These are phyloP conservation scores for Macroglossus sobrinus DNA, from an alignment of 2,113 vertebrate species.

Conservation along the genomic window DNA sequence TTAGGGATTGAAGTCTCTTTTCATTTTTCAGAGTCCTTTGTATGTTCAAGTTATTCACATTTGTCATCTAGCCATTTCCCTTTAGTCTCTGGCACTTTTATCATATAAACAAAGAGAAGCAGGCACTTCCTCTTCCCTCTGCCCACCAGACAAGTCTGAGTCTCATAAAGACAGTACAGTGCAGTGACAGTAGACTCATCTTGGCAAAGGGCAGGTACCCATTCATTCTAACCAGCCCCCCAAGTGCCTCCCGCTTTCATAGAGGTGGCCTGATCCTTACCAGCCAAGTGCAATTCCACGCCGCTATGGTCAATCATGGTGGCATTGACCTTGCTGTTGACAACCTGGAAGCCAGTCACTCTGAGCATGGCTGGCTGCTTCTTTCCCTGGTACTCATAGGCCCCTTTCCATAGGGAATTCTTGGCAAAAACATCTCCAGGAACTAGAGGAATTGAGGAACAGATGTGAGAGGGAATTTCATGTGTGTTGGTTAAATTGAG, in stretches of 20 bases:
- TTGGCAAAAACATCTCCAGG: constrained; percentile 95
- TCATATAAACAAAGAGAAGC: neutral
- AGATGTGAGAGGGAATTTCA: neutral
- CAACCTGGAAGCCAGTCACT: constrained; percentile 91
- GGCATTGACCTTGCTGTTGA: constrained; percentile 92
- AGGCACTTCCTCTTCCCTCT: neutral
- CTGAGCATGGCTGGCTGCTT: constrained; percentile 98
- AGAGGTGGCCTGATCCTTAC: constrained; percentile 74
- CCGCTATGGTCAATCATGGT: constrained; percentile 96
- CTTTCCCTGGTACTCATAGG: constrained; percentile 97
- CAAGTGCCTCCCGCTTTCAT: fast-evolving
- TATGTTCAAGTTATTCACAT: neutral
- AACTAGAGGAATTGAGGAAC: constrained; percentile 80
- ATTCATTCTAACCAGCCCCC: fast-evolving
- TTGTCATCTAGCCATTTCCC: neutral
- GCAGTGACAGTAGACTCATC: neutral
- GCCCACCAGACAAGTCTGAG: neutral
- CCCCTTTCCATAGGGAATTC: constrained; percentile 97
- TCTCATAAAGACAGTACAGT: fast-evolving
- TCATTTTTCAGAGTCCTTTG: neutral
- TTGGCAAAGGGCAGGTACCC: neutral
- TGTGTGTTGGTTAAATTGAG: neutral
- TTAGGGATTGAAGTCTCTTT: neutral
- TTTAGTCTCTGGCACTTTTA: neutral
- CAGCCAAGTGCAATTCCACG: constrained; percentile 92